Base-by-base conservation (phyloP, 2,888 invertebrate species). In the Desoria tigrina region DNA sequence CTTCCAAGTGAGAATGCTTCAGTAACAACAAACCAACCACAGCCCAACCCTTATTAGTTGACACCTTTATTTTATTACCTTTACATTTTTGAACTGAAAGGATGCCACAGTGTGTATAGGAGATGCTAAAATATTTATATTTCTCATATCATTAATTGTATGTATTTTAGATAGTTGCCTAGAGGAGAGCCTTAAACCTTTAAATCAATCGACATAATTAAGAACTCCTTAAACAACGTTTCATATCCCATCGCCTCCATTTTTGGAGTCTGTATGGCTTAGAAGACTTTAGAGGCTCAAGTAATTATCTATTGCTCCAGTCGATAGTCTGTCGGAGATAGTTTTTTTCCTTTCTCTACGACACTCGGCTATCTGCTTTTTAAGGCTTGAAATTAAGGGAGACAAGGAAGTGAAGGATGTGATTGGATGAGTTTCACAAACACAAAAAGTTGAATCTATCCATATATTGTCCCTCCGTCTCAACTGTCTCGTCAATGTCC, bases 131-230 rank as follows among this genome's bases (percentile, higher is more conserved):
- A 21, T 45, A 45, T 45, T 39, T 39, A 11, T 39, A 39, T n/a
- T n/a, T n/a, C 4, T 11, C 32, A 32, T 7, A 7, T 4, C 32
- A 32, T 11, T 32, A 11, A 32, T 32, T 32, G 6, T 7, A 4
- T 32, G 11, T 32, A 11, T 32, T 32, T 32, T 32, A 32, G 11
- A 32, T 32, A 32, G 6, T 32, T 32, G 32, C 45, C 45, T 45
- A 11, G 21, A n/a, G 45, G 45, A 21, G 16, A 45, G 21, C 6
- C 45, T 45, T 11, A 45, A 45, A 45, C 45, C 45, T 45, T 45
- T 45, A 45, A 45, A 45, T 45, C 45, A 45, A 45, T 45, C 45
- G 45, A 45, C 9, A 45, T 45, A 45, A 45, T 45, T 45, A 45
- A 45, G 45, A 45, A 45, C 45, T 45, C 21, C 45, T 45, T 32